Conservation (phyloP, 2,888 invertebrate genomes). For the Halocaridina rubra region DNA sequence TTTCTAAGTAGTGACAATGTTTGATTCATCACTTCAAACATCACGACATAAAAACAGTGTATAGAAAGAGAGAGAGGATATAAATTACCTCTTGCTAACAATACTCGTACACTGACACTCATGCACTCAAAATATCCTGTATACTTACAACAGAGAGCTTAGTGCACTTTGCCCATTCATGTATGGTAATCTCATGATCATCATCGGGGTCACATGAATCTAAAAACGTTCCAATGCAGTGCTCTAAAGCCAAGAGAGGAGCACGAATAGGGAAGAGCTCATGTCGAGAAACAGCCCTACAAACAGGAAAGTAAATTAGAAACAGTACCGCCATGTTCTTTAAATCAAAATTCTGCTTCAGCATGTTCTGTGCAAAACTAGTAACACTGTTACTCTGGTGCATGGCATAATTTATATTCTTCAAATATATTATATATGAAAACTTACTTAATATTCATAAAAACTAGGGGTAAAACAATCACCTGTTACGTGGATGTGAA, state of each 20-base stretch:
- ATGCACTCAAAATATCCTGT: background rate
- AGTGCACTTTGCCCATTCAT: constrained; percentile 86
- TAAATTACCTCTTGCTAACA: background rate
- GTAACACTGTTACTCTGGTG: too few species aligned
- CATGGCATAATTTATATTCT: too few species aligned
- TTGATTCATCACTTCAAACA: too few species aligned
- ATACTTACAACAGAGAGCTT: constrained; percentile 72
- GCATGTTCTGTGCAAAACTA: too few species aligned
- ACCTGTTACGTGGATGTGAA: constrained; percentile 89
- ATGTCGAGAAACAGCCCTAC: constrained; percentile 85
- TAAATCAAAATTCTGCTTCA: too few species aligned
- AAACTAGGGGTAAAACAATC: too few species aligned
- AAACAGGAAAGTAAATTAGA: too few species aligned
- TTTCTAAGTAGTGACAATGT: too few species aligned
- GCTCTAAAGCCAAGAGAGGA: constrained; percentile 93
- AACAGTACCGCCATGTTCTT: too few species aligned
- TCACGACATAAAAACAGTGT: background rate
- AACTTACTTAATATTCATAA: too few species aligned
- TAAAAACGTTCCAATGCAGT: constrained; percentile 96
- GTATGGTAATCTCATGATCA: constrained; percentile 89
- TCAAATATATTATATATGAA: too few species aligned
- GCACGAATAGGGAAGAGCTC: constrained; percentile 96
- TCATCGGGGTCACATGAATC: constrained; percentile 88
- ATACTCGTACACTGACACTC: background rate
- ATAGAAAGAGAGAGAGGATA: background rate